These are phyloP conservation scores for Adelphocoris suturalis DNA, from an alignment of 2,888 invertebrate genomes.

Conservation along the genomic window DNA sequence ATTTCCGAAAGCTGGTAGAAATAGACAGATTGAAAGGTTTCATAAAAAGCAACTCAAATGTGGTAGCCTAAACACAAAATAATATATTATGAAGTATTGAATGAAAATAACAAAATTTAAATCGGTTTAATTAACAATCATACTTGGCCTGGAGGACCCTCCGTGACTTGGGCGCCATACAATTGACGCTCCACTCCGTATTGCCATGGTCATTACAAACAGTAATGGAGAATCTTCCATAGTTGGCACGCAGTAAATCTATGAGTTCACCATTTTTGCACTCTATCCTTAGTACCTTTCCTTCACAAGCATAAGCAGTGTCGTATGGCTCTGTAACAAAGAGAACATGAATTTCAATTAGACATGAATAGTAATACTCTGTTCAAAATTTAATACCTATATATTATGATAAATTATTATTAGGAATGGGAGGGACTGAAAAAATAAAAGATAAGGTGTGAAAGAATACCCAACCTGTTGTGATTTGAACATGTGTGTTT, in stretches of 20 bases:
- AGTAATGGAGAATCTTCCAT: slow-evolving; percentile 95
- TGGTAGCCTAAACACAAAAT: too few relatives aligned
- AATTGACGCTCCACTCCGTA: slow-evolving; percentile 98
- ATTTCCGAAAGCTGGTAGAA: too few relatives aligned
- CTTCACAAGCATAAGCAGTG: slow-evolving; percentile 96
- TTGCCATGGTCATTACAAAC: slow-evolving; percentile 97
- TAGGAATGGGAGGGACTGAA: too few relatives aligned
- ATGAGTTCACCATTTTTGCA: slow-evolving; percentile 94
- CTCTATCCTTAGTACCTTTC: slow-evolving; percentile 91
- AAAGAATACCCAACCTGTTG: too few relatives aligned
- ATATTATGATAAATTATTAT: too few relatives aligned
- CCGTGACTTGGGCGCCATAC: slow-evolving; percentile 93
- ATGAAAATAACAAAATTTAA: too few relatives aligned
- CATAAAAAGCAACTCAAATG: too few relatives aligned
- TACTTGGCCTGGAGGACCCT: slow-evolving; percentile 93
- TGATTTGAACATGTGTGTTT: too few relatives aligned
- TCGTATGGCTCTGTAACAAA: slow-evolving; percentile 87
- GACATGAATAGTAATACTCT: background rate
- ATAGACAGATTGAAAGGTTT: too few relatives aligned
- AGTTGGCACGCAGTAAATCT: slow-evolving; percentile 95
- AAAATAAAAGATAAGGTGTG: too few relatives aligned
- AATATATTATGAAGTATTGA: too few relatives aligned
- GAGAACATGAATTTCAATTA: background rate
- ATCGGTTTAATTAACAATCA: slow-evolving; percentile 75
- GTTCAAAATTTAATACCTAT: too few relatives aligned